Evolutionary conservation across 2,797 vertebrate species (phyloP).

Genomic region (Discoglossus pictus): DNA sequence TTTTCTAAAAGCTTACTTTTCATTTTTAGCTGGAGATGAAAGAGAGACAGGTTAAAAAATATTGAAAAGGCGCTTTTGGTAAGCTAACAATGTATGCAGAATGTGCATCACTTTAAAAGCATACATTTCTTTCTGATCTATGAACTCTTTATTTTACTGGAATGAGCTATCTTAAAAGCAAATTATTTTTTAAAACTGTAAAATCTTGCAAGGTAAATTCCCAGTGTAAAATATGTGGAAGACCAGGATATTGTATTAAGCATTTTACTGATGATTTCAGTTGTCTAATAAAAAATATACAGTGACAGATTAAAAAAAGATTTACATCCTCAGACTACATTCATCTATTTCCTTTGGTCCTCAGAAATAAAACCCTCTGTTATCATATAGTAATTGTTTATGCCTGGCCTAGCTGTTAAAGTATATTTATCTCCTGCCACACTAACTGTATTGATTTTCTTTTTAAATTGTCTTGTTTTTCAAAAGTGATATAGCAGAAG

Average conservation of each 20-base stretch:
- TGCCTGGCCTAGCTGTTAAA: conserved; percentile 41
- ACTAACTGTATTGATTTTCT: conserved; percentile 51
- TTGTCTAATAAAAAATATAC: conserved; percentile 10
- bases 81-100: too few relatives aligned
- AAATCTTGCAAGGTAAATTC: too few relatives aligned
- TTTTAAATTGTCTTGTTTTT: conserved; percentile 52
- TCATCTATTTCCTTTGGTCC: conserved; percentile 27
- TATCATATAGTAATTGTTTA: conserved; percentile 47
- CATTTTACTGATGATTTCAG: conserved; percentile 5
- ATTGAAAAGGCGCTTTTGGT: too few relatives aligned
- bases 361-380: conserved; percentile 28
- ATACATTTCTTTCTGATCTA: too few relatives aligned
- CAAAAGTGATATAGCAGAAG: conserved; percentile 47
- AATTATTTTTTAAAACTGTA: too few relatives aligned
- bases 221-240: neutral
- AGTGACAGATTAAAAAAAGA: conserved; percentile 16
- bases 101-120: too few relatives aligned
- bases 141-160: too few relatives aligned
- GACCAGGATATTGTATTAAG: conserved; percentile 2
- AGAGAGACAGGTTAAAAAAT: too few relatives aligned
- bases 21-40: neutral
- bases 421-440: conserved; percentile 46
- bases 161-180: too few relatives aligned
- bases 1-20: neutral
- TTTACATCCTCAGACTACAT: conserved; percentile 29